phyloP scores from a whole-genome alignment of 2,888 invertebrate genomes.

The Pycnomerus fuliginosus region DNA sequence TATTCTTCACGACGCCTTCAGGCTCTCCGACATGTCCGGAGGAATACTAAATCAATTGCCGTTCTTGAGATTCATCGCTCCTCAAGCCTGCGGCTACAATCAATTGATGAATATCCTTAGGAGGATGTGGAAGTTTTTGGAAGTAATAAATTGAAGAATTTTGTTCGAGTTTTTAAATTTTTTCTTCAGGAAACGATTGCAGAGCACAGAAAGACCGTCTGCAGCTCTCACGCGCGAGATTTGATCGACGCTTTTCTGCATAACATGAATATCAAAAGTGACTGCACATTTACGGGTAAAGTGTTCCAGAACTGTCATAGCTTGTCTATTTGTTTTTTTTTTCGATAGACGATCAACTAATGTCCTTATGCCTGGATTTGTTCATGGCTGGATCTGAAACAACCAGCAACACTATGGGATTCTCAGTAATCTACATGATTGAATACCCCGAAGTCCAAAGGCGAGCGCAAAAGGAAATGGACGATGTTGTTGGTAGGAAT shows the following conservation, averaged over 20 bases:
- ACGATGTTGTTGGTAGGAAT: conserved; percentile 58
- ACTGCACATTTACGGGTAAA: conserved; percentile 53
- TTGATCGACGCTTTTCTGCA: conserved; percentile 66
- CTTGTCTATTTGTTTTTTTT: conserved; percentile 6
- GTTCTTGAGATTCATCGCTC: conserved; percentile 64
- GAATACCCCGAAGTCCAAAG: conserved; percentile 59
- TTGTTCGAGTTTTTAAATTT: conserved; percentile 9
- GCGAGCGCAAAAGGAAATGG: conserved; percentile 61
- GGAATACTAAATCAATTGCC: conserved; percentile 70
- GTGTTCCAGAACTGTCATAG: conserved; percentile 6
- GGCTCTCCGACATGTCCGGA: conserved; percentile 64
- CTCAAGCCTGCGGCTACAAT: conserved; percentile 63
- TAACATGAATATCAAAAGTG: conserved; percentile 56
- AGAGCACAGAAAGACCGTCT: conserved; percentile 55
- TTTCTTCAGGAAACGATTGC: conserved; percentile 56
- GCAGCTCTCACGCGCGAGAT: conserved; percentile 56
- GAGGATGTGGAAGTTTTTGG: conserved; percentile 59
- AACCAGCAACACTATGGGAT: conserved; percentile 64
- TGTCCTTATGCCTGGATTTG: conserved; percentile 62
- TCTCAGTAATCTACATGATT: conserved; percentile 61
- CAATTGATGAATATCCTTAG: conserved; percentile 55
- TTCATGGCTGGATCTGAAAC: conserved; percentile 71
- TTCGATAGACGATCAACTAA: conserved; percentile 45
- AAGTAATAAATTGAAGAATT: conserved; percentile 46
- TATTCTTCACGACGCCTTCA: conserved; percentile 64